Conservation (phyloP, 2,888 invertebrate genomes). For the Caenorhabditis wallacei region DNA sequence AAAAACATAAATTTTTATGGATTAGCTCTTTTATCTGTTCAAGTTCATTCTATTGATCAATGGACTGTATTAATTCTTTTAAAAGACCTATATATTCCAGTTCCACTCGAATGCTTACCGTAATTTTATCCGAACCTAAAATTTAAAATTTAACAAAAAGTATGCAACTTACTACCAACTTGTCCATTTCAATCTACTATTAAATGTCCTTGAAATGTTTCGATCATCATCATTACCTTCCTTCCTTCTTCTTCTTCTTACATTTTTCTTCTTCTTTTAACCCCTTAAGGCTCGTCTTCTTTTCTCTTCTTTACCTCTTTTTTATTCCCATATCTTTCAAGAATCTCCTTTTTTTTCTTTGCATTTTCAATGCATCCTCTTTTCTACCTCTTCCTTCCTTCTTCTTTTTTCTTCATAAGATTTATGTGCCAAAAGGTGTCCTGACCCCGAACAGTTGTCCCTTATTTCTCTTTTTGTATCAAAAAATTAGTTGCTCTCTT, state of each 20-base stretch:
- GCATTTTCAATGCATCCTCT: slow-evolving; percentile 33
- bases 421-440: slow-evolving; percentile 52
- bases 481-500: slow-evolving; percentile 18
- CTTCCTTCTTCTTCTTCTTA: slow-evolving; percentile 2
- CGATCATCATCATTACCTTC: slow-evolving; percentile 53
- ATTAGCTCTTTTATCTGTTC: no score
- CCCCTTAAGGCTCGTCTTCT: slow-evolving; percentile 24
- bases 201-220: slow-evolving; percentile 48
- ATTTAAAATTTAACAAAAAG: background rate
- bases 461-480: slow-evolving; percentile 31
- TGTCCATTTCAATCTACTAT: background rate
- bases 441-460: slow-evolving; percentile 60
- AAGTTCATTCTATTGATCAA: no score
- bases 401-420: slow-evolving; percentile 21
- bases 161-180: slow-evolving; percentile 1
- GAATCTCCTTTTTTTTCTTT: slow-evolving; percentile 40
- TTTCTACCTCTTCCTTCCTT: background rate
- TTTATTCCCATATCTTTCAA: slow-evolving; percentile 18
- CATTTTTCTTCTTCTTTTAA: slow-evolving; percentile 2
- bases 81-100: no score
- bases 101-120: no score
- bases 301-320: slow-evolving; percentile 17
- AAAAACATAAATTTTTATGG: no score
- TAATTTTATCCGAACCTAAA: background rate
- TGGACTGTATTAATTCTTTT: no score